These are phyloP conservation scores for Yponomeuta sedellus DNA, from an alignment of 2,888 invertebrate species.

Conservation along the genomic window DNA sequence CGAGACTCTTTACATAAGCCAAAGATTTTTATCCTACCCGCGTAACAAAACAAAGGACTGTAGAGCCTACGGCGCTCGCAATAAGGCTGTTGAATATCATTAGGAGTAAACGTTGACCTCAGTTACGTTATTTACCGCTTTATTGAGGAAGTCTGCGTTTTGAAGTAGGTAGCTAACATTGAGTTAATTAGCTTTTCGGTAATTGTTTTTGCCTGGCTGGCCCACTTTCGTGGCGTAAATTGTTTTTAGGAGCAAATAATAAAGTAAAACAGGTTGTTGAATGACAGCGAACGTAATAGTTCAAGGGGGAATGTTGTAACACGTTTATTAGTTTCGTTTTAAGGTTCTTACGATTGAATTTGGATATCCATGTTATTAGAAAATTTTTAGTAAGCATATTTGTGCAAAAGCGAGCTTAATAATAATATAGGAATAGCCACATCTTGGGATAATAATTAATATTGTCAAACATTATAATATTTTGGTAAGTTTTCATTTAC, in stretches of 20 bases:
- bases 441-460: too few species aligned
- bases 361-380: too few species aligned
- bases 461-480: too few species aligned
- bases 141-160: background rate
- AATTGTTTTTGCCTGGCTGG: background rate
- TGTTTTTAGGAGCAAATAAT: background rate
- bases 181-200: slow-evolving; percentile 1
- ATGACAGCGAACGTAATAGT: background rate
- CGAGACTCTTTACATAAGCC: background rate
- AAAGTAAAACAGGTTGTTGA: background rate
- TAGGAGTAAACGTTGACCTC: background rate
- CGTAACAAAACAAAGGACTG: background rate
- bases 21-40: background rate
- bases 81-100: background rate
- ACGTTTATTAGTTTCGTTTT: background rate
- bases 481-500: too few species aligned
- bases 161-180: background rate
- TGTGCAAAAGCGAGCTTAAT: too few species aligned
- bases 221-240: background rate
- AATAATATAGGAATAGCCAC: too few species aligned
- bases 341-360: background rate
- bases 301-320: background rate
- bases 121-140: background rate
- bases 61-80: background rate
- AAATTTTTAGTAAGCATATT: too few species aligned